Evolutionary conservation across 1,140 invertebrate species (phyloP), one percentile per base, ranked within the genome.

Genomic region (Anoplolepis gracilipes): DNA sequence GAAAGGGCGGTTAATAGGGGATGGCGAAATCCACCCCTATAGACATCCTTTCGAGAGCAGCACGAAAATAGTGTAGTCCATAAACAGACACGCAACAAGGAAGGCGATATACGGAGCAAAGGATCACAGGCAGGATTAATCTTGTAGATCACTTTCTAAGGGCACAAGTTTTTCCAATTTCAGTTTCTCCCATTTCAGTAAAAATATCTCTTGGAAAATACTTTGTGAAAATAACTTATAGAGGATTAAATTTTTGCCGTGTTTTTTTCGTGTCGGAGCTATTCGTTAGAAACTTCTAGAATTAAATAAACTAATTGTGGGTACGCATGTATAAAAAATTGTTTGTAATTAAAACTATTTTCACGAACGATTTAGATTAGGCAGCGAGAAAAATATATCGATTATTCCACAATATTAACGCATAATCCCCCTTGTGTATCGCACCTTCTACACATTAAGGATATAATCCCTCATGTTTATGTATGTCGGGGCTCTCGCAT

Each of bases 31-130:
- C 69, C 67, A 49, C 69, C 82, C 87, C 86, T 88, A 69, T 72
- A 28, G 64, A 72, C 87, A 28, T 84, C 39, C 55, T 57, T 73
- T 88, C 67, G 82, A 88, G 73, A 84, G 81, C 87, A 57, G n/a
- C 75, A 67, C 78, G 77, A 89, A 82, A 86, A 75, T 72, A 79
- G 30, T 67, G 46, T 57, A 90, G 84, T 88, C 64, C 84, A 88
- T 88, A 84, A 86, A 85, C 82, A 76, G 72, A 67, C 49, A 61
- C n/a, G 62, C 67, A 72, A 53, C 36, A 42, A 11, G 36, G 36
- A 72, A 59, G 28, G 33, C n/a, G 39, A 62, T 77, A 28, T 6
- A n/a, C 30, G 22, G 16, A 8, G n/a, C 42, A 46, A 53, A 59
- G 42, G 55, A 72, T 57, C 49, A 16, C 65, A 5, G 25, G 36